phyloP scores from a whole-genome alignment of 2,888 invertebrate genomes.

The Melieria omissa region DNA sequence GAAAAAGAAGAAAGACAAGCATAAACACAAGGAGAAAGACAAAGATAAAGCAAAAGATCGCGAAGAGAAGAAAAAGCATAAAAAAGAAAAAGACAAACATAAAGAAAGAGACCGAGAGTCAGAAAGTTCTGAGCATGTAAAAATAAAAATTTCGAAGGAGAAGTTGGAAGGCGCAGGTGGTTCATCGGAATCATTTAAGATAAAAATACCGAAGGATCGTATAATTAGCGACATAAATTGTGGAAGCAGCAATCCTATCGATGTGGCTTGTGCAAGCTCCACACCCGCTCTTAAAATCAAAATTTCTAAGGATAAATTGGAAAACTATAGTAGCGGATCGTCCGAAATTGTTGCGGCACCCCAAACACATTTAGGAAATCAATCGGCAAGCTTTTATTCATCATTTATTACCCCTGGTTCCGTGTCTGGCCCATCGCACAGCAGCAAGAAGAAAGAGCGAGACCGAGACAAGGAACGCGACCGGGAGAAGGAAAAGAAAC shows the following conservation, averaged over 20 bases:
- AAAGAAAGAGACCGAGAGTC: constrained; percentile 57
- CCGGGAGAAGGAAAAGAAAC: constrained; percentile 60
- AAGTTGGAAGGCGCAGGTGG: constrained; percentile 62
- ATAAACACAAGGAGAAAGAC: constrained; percentile 83
- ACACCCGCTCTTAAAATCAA: constrained; percentile 77
- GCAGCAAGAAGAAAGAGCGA: constrained; percentile 60
- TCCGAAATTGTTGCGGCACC: constrained; percentile 25
- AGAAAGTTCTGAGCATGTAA: constrained; percentile 58
- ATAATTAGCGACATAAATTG: constrained; percentile 69
- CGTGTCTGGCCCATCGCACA: constrained; percentile 34
- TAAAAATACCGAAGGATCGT: constrained; percentile 84
- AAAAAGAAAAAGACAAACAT: constrained; percentile 73
- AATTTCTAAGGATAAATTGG: constrained; percentile 80
- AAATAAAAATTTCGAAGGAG: constrained; percentile 73
- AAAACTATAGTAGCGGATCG: constrained; percentile 65
- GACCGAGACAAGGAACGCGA: constrained; percentile 65
- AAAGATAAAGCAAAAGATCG: constrained; percentile 75
- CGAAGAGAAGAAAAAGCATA: constrained; percentile 78
- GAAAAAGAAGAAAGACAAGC: constrained; percentile 82
- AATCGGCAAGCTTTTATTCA: constrained; percentile 29
- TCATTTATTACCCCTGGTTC: constrained; percentile 18
- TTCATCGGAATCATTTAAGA: constrained; percentile 70
- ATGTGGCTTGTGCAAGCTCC: constrained; percentile 34
- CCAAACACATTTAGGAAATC: constrained; percentile 38
- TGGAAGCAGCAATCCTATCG: constrained; percentile 44